A percentile compares a stretch with the other conserved stretches of the same genome.
These are phyloP conservation scores for Heliangelus exortis DNA, from an alignment of 2,797 vertebrate genomes.

Conservation along the genomic window DNA sequence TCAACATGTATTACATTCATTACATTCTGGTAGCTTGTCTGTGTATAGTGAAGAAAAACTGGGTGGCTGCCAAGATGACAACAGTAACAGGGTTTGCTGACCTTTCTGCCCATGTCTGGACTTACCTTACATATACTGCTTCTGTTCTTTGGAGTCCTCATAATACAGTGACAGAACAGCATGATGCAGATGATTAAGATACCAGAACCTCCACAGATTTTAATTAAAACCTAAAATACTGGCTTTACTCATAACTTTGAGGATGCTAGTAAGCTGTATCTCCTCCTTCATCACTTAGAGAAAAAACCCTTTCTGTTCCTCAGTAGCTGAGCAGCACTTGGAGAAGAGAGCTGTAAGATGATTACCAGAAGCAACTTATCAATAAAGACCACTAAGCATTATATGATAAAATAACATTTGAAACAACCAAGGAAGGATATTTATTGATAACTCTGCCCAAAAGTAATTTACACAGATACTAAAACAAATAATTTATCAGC, in stretches of 20 bases:
- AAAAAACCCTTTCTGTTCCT: background rate
- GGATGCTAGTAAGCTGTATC: background rate
- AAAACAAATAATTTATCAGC: background rate
- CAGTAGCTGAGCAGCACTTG: background rate
- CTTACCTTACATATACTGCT: background rate
- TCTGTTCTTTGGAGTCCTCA: background rate
- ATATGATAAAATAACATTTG: background rate
- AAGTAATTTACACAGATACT: background rate
- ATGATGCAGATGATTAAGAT: background rate
- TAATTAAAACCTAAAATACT: background rate
- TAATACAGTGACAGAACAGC: background rate
- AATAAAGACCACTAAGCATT: background rate
- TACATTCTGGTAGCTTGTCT: background rate
- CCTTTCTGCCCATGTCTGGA: background rate
- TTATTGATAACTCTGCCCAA: background rate
- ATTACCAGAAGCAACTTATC: background rate
- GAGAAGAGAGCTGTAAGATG: background rate
- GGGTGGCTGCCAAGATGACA: fast-evolving
- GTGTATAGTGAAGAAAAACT: background rate
- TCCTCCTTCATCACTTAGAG: background rate
- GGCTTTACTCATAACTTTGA: background rate
- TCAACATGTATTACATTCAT: background rate
- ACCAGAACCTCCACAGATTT: fast-evolving
- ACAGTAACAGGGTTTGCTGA: background rate
- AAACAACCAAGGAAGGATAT: background rate